These are phyloP conservation scores for Andinoacara biseriatus DNA, from an alignment of 2,113 vertebrate genomes.

Conservation along the genomic window DNA sequence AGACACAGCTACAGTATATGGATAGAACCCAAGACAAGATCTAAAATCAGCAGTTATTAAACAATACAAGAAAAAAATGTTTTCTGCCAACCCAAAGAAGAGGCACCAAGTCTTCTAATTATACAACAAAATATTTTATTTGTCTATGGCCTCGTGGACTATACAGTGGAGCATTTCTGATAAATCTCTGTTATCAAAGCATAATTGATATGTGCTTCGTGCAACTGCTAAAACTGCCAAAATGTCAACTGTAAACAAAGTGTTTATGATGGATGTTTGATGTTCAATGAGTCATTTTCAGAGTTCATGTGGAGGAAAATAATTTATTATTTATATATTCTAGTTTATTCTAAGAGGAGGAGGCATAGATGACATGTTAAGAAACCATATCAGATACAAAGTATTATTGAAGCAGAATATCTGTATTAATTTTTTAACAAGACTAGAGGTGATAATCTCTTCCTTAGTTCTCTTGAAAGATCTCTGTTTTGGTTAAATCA, in stretches of 20 bases:
- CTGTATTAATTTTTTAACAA: not conserved
- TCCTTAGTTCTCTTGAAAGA: not conserved
- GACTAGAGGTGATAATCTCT: not conserved
- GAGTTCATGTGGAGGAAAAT: not conserved
- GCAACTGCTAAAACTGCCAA: not conserved
- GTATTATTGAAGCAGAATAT: not conserved
- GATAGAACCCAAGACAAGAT: not conserved
- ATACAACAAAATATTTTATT: not conserved
- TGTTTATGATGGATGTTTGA: not conserved
- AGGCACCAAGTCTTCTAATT: not conserved
- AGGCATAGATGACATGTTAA: not conserved
- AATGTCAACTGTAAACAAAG: not conserved
- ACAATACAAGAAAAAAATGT: not conserved
- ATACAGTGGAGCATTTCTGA: not conserved
- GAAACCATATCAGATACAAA: not conserved
- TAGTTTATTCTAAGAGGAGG: not conserved
- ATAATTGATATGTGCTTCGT: not conserved
- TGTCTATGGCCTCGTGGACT: not conserved
- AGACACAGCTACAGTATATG: not conserved
- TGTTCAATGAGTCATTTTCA: not conserved
- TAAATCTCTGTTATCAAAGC: not conserved
- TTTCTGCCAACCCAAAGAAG: not conserved
- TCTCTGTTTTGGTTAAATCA: not conserved
- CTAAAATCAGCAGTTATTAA: not conserved
- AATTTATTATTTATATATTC: not conserved